Percentiles rank a stretch among this genome's conserved stretches.
Evolutionary conservation across 2,113 vertebrate species (phyloP).

Genomic region (Tringa solitaria): DNA sequence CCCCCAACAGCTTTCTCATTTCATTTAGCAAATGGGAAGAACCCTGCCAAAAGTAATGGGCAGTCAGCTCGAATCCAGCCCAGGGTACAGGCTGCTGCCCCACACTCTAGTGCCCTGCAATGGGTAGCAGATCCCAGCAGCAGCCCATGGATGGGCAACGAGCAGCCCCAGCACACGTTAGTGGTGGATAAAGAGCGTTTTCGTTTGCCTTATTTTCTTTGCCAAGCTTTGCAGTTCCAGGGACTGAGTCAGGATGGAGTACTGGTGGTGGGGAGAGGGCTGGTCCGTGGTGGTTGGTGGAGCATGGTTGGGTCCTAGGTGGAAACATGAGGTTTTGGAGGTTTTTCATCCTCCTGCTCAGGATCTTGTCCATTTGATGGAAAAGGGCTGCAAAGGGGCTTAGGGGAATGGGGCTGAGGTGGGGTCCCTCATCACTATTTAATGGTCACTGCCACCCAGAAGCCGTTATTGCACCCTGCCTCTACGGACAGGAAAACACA

Average conservation of each 20-base stretch:
- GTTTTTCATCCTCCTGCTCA: not conserved
- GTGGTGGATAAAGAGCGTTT: not conserved
- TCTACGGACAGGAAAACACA: not conserved
- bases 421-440: accelerated
- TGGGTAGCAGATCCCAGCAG: not conserved
- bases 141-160: not conserved
- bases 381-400: not conserved
- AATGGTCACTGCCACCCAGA: not conserved
- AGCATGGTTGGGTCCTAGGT: not conserved
- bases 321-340: not conserved
- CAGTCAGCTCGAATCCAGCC: not conserved
- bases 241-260: accelerated
- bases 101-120: accelerated
- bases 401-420: not conserved
- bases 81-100: not conserved
- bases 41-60: not conserved
- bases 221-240: not conserved
- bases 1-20: not conserved
- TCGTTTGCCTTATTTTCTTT: not conserved
- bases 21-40: not conserved
- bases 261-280: not conserved
- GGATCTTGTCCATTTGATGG: not conserved
- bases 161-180: accelerated
- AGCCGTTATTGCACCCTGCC: not conserved
- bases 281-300: not conserved